phyloP scores from a whole-genome alignment of 2,797 vertebrate genomes.

The Rachycentron canadum region DNA sequence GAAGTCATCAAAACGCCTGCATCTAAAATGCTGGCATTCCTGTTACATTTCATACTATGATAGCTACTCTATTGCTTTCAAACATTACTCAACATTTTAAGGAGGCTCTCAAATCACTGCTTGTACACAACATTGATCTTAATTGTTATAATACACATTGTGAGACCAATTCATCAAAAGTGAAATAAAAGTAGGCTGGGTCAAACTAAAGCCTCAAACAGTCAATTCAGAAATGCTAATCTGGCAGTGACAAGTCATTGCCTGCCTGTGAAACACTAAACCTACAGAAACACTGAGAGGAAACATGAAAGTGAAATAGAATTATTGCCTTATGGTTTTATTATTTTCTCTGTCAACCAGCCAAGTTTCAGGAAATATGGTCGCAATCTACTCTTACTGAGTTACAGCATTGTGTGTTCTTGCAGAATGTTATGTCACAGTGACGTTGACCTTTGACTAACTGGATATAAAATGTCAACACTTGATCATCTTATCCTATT shows the following conservation, averaged over 20 bases:
- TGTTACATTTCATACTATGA: background rate
- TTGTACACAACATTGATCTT: background rate
- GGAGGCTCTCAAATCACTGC: constrained; percentile 15
- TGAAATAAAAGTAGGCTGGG: background rate
- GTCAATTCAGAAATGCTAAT: constrained; percentile 1
- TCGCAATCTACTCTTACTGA: background rate
- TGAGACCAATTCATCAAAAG: background rate
- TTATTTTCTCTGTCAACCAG: background rate
- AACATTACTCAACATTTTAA: constrained; percentile 6
- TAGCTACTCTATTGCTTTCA: background rate
- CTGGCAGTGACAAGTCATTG: background rate
- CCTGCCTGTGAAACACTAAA: background rate
- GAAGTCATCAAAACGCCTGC: constrained; percentile 3
- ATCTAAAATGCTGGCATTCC: background rate
- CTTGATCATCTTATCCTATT: too few species aligned
- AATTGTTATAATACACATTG: background rate
- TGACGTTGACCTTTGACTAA: background rate
- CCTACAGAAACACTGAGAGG: background rate
- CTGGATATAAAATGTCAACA: background rate
- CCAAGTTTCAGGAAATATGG: background rate
- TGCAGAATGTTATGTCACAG: background rate
- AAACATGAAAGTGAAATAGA: constrained; percentile 1
- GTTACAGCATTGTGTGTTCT: too few species aligned
- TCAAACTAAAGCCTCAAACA: constrained; percentile 10
- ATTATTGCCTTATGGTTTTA: background rate